Conservation (phyloP, 1,140 invertebrate genomes). For the Tetramorium alpestre region DNA sequence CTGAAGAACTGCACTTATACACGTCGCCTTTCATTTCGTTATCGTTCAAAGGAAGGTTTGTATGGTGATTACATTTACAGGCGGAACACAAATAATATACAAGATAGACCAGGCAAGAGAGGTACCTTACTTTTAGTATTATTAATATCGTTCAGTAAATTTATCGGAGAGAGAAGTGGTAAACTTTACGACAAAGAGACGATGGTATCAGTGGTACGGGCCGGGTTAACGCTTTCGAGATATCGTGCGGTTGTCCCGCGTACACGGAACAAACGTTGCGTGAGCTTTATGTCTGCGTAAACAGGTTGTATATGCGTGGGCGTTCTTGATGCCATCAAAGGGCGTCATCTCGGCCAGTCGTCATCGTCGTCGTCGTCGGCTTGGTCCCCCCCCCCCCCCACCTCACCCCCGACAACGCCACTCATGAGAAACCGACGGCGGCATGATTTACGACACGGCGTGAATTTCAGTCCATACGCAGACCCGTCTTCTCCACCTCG, state of each 20-base stretch:
- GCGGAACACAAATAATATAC: neutral
- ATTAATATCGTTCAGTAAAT: neutral
- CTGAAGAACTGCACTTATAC: neutral
- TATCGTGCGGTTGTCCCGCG: conserved; percentile 29
- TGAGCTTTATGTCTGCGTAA: conserved; percentile 61
- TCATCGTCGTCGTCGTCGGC: conserved; percentile 31
- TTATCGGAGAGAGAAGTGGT: neutral
- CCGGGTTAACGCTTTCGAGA: conserved; percentile 18
- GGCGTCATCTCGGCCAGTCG: neutral
- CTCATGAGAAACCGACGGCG: conserved; percentile 41
- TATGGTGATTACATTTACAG: neutral
- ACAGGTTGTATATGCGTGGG: conserved; percentile 55
- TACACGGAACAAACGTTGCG: conserved; percentile 8
- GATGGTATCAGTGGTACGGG: neutral
- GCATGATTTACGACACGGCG: conserved; percentile 45
- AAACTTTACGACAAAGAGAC: neutral
- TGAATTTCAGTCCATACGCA: conserved; percentile 46
- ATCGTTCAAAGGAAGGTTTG: neutral
- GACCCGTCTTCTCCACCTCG: neutral
- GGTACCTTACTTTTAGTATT: conserved; percentile 2
- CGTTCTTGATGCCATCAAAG: conserved; percentile 33
- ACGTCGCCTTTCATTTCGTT: conserved; percentile 3
- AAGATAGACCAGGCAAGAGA: neutral
- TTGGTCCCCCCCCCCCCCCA: neutral
- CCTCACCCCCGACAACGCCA: neutral